Conservation (phyloP, 2,797 vertebrate genomes). For the Eurystomus glaucurus region DNA sequence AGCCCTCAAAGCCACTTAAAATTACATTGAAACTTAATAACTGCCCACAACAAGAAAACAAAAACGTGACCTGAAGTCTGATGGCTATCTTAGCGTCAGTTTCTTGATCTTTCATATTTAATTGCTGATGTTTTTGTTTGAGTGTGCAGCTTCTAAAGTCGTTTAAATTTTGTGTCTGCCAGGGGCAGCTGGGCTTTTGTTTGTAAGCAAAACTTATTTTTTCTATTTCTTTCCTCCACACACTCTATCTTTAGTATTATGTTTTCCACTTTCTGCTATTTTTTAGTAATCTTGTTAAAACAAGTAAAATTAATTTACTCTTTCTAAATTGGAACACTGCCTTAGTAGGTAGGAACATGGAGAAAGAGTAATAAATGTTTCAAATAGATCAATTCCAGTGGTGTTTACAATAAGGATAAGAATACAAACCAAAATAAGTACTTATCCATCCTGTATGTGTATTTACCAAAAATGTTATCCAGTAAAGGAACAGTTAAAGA, state of each 20-base stretch:
- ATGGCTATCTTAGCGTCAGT: not conserved
- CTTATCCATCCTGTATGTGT: not conserved
- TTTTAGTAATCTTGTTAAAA: not conserved
- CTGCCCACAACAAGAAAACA: not conserved
- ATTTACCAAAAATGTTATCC: not conserved
- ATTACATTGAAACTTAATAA: not conserved
- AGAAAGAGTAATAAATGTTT: not conserved
- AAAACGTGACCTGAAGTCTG: not conserved
- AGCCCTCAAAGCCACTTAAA: not conserved
- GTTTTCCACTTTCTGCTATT: not conserved
- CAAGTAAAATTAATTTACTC: not conserved
- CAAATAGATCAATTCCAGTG: not conserved
- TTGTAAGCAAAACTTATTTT: not conserved
- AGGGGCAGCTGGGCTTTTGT: not conserved
- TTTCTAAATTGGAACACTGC: not conserved
- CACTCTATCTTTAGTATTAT: not conserved
- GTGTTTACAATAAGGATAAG: not conserved
- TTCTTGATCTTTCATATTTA: not conserved
- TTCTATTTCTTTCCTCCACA: not conserved
- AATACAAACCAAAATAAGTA: not conserved
- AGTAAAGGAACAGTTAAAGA: not conserved
- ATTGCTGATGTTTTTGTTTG: not conserved
- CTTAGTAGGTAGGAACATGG: not conserved
- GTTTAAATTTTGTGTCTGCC: not conserved
- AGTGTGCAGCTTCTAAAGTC: not conserved